A percentile compares a stretch with the other conserved stretches of the same genome.
phyloP scores from a whole-genome alignment of 1,140 invertebrate species.

The Pseudomyrmex sp. region DNA sequence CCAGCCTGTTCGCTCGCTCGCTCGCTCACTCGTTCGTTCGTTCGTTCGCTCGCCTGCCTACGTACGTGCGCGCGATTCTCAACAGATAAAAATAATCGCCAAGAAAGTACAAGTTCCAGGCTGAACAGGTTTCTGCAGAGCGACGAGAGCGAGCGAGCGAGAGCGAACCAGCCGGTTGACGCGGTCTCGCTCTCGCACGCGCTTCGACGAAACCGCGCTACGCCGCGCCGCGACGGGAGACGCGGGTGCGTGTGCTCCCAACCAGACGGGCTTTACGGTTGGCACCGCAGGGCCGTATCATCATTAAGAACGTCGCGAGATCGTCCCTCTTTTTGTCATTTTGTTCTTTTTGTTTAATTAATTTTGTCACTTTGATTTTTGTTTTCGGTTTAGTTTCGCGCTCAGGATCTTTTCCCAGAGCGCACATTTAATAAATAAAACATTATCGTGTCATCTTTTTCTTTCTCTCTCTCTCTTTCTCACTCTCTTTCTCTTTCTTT shows the following conservation, averaged over 20 bases:
- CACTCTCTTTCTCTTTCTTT: no score
- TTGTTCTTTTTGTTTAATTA: no score
- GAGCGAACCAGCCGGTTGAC: slow-evolving; percentile 51
- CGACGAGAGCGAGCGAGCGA: slow-evolving; percentile 40
- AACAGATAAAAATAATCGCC: slow-evolving; percentile 78
- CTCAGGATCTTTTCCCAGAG: no score
- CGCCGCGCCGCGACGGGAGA: slow-evolving; percentile 62
- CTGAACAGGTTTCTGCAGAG: slow-evolving; percentile 83
- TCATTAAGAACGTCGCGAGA: neutral
- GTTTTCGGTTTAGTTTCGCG: no score
- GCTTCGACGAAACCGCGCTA: neutral
- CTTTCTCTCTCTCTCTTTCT: neutral
- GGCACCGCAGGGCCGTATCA: slow-evolving; percentile 75
- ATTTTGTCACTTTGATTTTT: no score
- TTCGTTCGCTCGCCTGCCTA: neutral
- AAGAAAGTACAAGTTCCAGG: slow-evolving; percentile 81
- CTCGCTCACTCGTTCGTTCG: neutral
- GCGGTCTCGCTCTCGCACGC: slow-evolving; percentile 61
- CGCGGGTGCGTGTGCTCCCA: slow-evolving; percentile 81
- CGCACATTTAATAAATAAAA: no score
- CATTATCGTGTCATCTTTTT: no score
- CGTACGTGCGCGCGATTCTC: slow-evolving; percentile 46
- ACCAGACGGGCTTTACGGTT: slow-evolving; percentile 82
- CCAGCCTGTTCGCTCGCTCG: neutral
- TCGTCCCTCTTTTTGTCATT: neutral